Evolutionary conservation across 30 jellyfish, hydroid and myxozoan species (phyloP).

Genomic region (Aurelia aurita complex sp. Pacific): DNA sequence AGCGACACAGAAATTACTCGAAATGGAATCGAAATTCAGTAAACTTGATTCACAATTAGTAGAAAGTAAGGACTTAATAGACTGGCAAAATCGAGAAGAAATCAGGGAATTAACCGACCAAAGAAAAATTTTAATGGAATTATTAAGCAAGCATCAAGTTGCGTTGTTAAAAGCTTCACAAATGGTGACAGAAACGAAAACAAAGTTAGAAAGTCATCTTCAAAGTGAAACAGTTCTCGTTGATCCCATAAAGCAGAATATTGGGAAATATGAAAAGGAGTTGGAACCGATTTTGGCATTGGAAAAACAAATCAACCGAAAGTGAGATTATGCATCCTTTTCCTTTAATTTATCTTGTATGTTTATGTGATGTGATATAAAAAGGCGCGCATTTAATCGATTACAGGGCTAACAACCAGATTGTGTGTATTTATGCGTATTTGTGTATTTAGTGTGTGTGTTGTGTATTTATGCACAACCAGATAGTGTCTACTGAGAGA

Average conservation of each 20-base stretch:
- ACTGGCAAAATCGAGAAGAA: constrained; percentile 90
- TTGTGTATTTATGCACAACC: too few relatives aligned
- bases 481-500: too few relatives aligned
- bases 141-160: constrained; percentile 90
- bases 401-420: too few relatives aligned
- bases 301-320: constrained; percentile 75
- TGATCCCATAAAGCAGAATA: constrained; percentile 73
- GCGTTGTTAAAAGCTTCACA: constrained; percentile 96
- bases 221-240: constrained; percentile 71
- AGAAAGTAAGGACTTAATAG: constrained; percentile 75
- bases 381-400: too few relatives aligned
- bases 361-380: too few relatives aligned
- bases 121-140: constrained; percentile 79
- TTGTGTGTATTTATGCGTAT: too few relatives aligned
- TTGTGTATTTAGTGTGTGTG: too few relatives aligned
- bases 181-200: constrained; percentile 89
- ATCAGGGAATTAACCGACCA: constrained; percentile 77
- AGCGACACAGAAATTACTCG: constrained; percentile 87
- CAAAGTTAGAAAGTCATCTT: constrained; percentile 88
- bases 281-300: constrained; percentile 69
- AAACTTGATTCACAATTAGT: constrained; percentile 44
- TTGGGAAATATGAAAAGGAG: constrained; percentile 69
- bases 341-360: too few relatives aligned
- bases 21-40: constrained; percentile 79
- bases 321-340: constrained; percentile 12